Percentiles rank a stretch among this genome's conserved stretches.
phyloP scores from a whole-genome alignment of 2,888 invertebrate species.

The Trichogramma dendrolimi region DNA sequence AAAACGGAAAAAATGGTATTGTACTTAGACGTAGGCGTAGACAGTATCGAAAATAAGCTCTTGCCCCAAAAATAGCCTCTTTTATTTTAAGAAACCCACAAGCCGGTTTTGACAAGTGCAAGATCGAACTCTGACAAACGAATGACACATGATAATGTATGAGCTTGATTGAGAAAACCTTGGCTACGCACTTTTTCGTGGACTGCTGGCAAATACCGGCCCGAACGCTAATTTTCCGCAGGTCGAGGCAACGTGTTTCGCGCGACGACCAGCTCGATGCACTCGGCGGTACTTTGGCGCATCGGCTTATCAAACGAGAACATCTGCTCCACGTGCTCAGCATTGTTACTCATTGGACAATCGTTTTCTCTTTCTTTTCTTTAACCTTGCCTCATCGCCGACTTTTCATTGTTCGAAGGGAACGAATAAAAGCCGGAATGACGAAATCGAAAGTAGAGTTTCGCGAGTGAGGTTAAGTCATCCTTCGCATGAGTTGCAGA shows the following conservation, averaged over 20 bases:
- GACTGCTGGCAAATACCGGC: constrained; percentile 26
- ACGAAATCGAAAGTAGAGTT: constrained; percentile 16
- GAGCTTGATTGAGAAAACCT: neutral
- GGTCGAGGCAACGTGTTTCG: constrained; percentile 27
- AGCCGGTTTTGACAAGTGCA: no score
- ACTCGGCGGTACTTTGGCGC: constrained; percentile 5
- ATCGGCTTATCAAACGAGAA: constrained; percentile 6
- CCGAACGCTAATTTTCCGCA: constrained; percentile 36
- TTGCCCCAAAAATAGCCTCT: no score
- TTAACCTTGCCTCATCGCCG: neutral
- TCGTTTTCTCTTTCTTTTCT: neutral
- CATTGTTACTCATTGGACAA: constrained; percentile 20
- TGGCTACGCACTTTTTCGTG: constrained; percentile 40
- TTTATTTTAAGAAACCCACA: no score
- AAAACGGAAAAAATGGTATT: no score
- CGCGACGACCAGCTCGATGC: constrained; percentile 16
- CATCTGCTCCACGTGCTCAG: constrained; percentile 18
- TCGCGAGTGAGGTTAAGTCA: no score
- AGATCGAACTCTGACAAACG: neutral
- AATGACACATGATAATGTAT: neutral
- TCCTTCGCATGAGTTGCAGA: no score
- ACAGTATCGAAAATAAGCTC: no score
- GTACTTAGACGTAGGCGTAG: no score
- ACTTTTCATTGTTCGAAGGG: neutral
- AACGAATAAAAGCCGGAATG: neutral